These are phyloP conservation scores for Carapus acus DNA, from an alignment of 2,797 vertebrate genomes.

Conservation along the genomic window DNA sequence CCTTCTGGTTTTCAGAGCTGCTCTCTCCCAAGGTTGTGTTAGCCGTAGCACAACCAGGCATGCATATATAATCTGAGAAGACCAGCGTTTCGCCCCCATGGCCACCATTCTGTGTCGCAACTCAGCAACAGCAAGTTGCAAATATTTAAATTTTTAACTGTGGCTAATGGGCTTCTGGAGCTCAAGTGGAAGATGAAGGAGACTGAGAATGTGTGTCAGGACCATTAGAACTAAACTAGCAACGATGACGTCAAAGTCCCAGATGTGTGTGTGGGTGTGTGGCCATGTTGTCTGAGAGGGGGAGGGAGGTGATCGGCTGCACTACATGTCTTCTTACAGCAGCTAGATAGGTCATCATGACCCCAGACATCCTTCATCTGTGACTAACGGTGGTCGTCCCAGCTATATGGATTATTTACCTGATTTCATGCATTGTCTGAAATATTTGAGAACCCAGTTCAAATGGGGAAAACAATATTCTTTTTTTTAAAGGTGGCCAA, in stretches of 20 bases:
- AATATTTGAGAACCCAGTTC: neutral
- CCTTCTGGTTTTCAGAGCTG: slow-evolving; percentile 28
- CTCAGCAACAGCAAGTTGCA: slow-evolving; percentile 36
- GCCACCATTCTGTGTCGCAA: slow-evolving; percentile 29
- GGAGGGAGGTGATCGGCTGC: slow-evolving; percentile 58
- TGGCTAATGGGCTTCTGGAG: slow-evolving; percentile 45
- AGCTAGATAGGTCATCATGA: slow-evolving; percentile 58
- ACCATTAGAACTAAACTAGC: slow-evolving; percentile 45
- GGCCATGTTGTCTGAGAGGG: slow-evolving; percentile 33
- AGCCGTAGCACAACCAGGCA: slow-evolving; percentile 18
- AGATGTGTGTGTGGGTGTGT: slow-evolving; percentile 36
- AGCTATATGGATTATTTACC: too few relatives aligned
- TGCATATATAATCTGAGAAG: slow-evolving; percentile 41
- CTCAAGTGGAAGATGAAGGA: slow-evolving; percentile 37
- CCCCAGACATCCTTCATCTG: too few relatives aligned
- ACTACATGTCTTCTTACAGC: slow-evolving; percentile 75
- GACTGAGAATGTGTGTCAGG: slow-evolving; percentile 34
- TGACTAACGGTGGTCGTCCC: too few relatives aligned
- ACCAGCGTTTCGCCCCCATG: slow-evolving; percentile 24
- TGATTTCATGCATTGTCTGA: neutral
- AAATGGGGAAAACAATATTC: too few relatives aligned
- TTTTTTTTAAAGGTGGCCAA: too few relatives aligned
- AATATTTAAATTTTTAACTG: slow-evolving; percentile 60
- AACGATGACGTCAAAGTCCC: slow-evolving; percentile 39
- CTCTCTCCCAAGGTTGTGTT: slow-evolving; percentile 26